These are phyloP conservation scores for Apoda limacodes DNA, from an alignment of 2,888 invertebrate genomes.

Conservation along the genomic window DNA sequence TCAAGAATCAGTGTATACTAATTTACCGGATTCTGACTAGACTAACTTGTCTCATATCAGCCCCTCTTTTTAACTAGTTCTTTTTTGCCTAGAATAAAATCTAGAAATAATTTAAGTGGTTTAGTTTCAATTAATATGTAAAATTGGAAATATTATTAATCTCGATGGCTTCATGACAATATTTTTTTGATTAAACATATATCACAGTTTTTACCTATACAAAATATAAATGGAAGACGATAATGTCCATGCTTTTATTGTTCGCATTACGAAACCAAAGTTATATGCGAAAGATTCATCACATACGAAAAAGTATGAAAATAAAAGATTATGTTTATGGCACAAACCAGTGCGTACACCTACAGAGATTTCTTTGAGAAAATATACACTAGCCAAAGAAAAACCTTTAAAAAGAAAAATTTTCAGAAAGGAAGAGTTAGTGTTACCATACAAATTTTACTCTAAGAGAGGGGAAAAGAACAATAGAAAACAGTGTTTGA, in stretches of 20 bases:
- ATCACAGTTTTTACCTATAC: constrained; percentile 3
- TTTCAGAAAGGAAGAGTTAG: constrained; percentile 30
- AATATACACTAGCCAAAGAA: constrained; percentile 25
- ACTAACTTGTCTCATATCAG: too few species aligned
- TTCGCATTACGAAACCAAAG: constrained; percentile 29
- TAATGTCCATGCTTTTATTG: constrained; percentile 25
- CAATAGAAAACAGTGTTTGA: constrained; percentile 26
- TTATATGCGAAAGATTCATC: constrained; percentile 16
- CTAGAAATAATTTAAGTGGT: too few species aligned
- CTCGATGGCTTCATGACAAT: constrained; percentile 25
- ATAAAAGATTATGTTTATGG: constrained; percentile 7
- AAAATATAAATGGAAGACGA: constrained; percentile 23
- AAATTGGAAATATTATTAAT: constrained; percentile 9
- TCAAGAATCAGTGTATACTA: constrained; percentile 26
- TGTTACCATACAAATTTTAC: constrained; percentile 37
- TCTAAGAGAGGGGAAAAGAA: constrained; percentile 29
- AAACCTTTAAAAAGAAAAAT: constrained; percentile 25
- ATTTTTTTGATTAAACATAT: constrained; percentile 3
- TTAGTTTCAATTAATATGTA: too few species aligned
- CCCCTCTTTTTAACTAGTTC: too few species aligned
- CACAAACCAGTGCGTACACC: constrained; percentile 18
- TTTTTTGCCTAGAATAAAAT: too few species aligned
- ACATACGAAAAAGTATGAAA: constrained; percentile 15
- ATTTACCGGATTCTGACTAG: too few species aligned
- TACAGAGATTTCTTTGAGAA: constrained; percentile 21